phyloP scores from a whole-genome alignment of 2,797 vertebrate species.

The Fistularia commersonii region DNA sequence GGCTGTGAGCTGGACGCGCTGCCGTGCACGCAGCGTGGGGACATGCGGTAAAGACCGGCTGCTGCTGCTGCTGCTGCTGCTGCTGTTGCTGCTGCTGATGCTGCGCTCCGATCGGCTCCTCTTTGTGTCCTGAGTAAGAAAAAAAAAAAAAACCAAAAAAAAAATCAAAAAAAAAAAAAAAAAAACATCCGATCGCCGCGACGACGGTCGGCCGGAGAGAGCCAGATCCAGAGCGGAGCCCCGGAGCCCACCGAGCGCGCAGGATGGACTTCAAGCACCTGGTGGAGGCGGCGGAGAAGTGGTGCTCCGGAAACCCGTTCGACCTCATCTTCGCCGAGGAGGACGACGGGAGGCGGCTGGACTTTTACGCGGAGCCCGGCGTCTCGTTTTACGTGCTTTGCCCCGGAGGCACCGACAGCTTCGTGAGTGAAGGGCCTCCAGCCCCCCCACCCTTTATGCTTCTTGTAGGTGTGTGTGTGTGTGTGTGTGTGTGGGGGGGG shows the following conservation, averaged over 20 bases:
- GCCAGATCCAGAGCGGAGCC: slow-evolving; percentile 14
- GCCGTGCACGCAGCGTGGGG: slow-evolving; percentile 47
- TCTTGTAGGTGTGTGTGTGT: slow-evolving; percentile 42
- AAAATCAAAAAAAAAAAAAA: no score
- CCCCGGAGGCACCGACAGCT: slow-evolving; percentile 90
- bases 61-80: slow-evolving; percentile 1
- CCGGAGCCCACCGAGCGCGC: slow-evolving; percentile 57
- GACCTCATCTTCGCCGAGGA: slow-evolving; percentile 94
- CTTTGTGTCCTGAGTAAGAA: slow-evolving; percentile 49
- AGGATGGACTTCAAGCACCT: slow-evolving; percentile 96
- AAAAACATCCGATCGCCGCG: no score
- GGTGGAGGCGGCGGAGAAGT: slow-evolving; percentile 94
- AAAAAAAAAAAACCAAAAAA: neutral
- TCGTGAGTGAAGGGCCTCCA: slow-evolving; percentile 79
- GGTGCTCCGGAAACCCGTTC: slow-evolving; percentile 94
- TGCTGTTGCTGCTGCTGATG: slow-evolving; percentile 57
- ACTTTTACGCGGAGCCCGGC: slow-evolving; percentile 96
- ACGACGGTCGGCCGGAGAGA: neutral
- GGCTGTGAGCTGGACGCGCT: no score
- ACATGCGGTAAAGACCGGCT: slow-evolving; percentile 47
- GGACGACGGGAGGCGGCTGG: slow-evolving; percentile 91
- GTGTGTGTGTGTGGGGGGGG: slow-evolving; percentile 29
- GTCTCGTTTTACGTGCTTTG: slow-evolving; percentile 96
- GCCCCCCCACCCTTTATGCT: neutral
- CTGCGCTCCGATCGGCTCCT: slow-evolving; percentile 66